These are phyloP conservation scores for Polymixis flavicincta DNA, from an alignment of 2,888 invertebrate genomes.

Conservation along the genomic window DNA sequence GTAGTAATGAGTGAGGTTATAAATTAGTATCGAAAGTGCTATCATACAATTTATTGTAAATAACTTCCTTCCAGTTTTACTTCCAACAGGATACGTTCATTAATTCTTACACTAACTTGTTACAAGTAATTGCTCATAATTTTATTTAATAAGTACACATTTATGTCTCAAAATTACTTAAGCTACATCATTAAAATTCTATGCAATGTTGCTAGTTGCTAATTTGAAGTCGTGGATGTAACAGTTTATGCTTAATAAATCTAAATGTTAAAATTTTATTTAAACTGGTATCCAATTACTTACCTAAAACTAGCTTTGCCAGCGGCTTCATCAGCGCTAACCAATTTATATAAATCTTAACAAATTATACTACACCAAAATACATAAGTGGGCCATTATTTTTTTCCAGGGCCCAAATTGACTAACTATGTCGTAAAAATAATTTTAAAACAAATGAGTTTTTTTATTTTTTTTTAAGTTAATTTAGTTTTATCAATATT, in stretches of 20 bases:
- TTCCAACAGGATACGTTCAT: conserved; percentile 22
- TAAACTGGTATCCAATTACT: neutral
- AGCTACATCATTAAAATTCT: conserved; percentile 38
- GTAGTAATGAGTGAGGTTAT: neutral
- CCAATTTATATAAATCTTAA: too few relatives aligned
- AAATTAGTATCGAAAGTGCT: conserved; percentile 33
- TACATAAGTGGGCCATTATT: too few relatives aligned
- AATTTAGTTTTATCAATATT: too few relatives aligned
- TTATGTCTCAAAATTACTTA: conserved; percentile 36
- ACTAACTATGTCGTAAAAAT: too few relatives aligned
- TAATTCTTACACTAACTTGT: conserved; percentile 21
- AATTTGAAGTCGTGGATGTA: conserved; percentile 32
- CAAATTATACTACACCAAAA: too few relatives aligned
- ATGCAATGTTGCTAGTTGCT: conserved; percentile 12
- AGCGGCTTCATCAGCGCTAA: too few relatives aligned
- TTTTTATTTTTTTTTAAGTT: too few relatives aligned
- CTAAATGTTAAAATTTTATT: conserved; percentile 7
- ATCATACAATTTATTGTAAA: conserved; percentile 2
- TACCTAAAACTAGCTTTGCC: neutral
- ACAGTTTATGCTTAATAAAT: conserved; percentile 5
- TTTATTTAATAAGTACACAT: conserved; percentile 44
- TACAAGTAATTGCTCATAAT: conserved; percentile 45
- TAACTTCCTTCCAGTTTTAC: conserved; percentile 36
- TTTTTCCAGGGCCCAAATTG: too few relatives aligned
- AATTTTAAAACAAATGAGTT: too few relatives aligned